Conservation (phyloP, 2,113 vertebrate species). For the Eclectus roratus region DNA sequence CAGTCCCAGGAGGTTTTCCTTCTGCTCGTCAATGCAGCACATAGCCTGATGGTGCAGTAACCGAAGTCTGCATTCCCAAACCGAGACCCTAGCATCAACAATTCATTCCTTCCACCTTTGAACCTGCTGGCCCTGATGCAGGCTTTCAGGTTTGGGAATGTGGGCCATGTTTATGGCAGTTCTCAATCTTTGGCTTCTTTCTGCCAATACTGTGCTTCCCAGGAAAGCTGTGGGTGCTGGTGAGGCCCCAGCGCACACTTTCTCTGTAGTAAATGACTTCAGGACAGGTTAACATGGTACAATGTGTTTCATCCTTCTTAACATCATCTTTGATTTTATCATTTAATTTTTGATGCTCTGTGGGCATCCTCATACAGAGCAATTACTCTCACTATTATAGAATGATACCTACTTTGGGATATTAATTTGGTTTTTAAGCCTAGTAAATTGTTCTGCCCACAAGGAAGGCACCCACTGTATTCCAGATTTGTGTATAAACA, state of each 20-base stretch:
- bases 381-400: background rate
- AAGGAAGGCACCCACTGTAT: background rate
- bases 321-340: background rate
- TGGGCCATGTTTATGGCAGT: background rate
- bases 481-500: background rate
- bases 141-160: background rate
- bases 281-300: background rate
- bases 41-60: background rate
- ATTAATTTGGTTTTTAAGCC: background rate
- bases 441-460: background rate
- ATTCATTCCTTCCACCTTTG: background rate
- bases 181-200: background rate
- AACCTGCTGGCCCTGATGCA: background rate
- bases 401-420: background rate
- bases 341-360: background rate
- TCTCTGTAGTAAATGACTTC: background rate
- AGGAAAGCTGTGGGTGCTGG: background rate
- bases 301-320: background rate
- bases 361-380: background rate
- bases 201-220: background rate
- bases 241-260: background rate
- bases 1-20: background rate
- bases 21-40: background rate
- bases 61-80: background rate
- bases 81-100: background rate